These are phyloP conservation scores for Drosophila atroscutellata DNA, from an alignment of 2,888 invertebrate species.

Conservation along the genomic window DNA sequence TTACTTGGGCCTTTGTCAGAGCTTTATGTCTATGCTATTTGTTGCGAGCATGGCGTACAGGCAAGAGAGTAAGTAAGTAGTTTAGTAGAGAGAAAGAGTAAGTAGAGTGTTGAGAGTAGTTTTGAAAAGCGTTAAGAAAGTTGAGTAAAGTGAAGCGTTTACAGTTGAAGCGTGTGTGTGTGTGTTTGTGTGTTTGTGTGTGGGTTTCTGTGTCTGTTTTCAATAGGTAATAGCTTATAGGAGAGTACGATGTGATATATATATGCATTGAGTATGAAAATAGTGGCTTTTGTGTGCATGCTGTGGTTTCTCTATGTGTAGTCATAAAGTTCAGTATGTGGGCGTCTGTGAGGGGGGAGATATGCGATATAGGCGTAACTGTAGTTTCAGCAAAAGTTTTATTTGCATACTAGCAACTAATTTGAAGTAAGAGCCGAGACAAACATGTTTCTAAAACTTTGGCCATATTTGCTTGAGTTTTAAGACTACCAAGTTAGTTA, in stretches of 20 bases:
- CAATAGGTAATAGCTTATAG: conserved; percentile 31
- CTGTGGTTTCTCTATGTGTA: conserved; percentile 49
- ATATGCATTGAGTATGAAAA: conserved; percentile 31
- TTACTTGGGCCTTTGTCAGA: conserved; percentile 53
- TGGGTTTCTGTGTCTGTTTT: conserved; percentile 17
- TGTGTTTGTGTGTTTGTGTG: conserved; percentile 9
- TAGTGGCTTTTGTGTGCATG: conserved; percentile 43
- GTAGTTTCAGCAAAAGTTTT: conserved; percentile 41
- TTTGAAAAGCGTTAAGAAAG: conserved; percentile 46
- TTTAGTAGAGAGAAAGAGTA: conserved; percentile 23
- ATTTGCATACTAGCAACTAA: conserved; percentile 56
- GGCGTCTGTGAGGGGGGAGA: background rate
- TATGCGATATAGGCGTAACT: conserved; percentile 5
- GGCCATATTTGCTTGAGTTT: conserved; percentile 32
- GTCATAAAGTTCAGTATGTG: conserved; percentile 35
- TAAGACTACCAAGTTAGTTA: conserved; percentile 36
- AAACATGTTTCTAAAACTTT: conserved; percentile 45
- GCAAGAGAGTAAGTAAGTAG: conserved; percentile 37
- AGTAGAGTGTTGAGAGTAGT: conserved; percentile 34
- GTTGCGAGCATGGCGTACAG: conserved; percentile 55
- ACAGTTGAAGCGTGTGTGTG: conserved; percentile 31
- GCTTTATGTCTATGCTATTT: conserved; percentile 42
- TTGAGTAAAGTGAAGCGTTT: conserved; percentile 46
- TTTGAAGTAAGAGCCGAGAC: conserved; percentile 45
- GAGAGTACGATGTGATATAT: conserved; percentile 26